A percentile compares a stretch with the other conserved stretches of the same genome.
Conservation (phyloP, 1,140 invertebrate species). For the Drosophila ambigua region DNA sequence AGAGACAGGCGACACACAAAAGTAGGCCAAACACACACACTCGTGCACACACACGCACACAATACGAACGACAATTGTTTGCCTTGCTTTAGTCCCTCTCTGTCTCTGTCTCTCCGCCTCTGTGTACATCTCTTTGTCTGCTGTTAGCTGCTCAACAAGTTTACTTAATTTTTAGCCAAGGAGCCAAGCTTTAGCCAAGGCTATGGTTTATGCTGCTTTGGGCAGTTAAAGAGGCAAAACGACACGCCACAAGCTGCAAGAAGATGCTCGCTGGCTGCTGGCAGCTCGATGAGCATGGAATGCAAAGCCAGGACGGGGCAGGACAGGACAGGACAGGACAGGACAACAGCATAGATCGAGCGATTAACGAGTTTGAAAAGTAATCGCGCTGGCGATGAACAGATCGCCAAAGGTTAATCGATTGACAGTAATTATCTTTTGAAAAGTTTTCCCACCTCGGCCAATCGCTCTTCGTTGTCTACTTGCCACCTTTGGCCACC, state of each 20-base stretch:
- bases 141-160: slow-evolving; percentile 38
- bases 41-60: slow-evolving; percentile 1
- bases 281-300: not conserved
- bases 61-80: slow-evolving; percentile 11
- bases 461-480: no score
- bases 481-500: no score
- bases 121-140: slow-evolving; percentile 27
- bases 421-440: slow-evolving; percentile 41
- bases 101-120: slow-evolving; percentile 2
- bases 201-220: slow-evolving; percentile 41
- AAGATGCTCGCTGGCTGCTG: not conserved
- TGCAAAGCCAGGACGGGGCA: no score
- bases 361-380: slow-evolving; percentile 16
- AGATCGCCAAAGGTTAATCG: slow-evolving; percentile 47
- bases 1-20: slow-evolving; percentile 35
- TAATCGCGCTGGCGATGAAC: slow-evolving; percentile 19
- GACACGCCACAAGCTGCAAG: not conserved
- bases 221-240: slow-evolving; percentile 19
- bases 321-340: not conserved
- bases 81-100: slow-evolving; percentile 3
- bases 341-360: not conserved
- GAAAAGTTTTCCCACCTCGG: slow-evolving; percentile 13
- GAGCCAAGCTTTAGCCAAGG: slow-evolving; percentile 9
- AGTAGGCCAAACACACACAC: slow-evolving; percentile 66
- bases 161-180: slow-evolving; percentile 37